Evolutionary conservation across 2,113 vertebrate species (phyloP).

Genomic region (Lycocorax pyrrhopterus): DNA sequence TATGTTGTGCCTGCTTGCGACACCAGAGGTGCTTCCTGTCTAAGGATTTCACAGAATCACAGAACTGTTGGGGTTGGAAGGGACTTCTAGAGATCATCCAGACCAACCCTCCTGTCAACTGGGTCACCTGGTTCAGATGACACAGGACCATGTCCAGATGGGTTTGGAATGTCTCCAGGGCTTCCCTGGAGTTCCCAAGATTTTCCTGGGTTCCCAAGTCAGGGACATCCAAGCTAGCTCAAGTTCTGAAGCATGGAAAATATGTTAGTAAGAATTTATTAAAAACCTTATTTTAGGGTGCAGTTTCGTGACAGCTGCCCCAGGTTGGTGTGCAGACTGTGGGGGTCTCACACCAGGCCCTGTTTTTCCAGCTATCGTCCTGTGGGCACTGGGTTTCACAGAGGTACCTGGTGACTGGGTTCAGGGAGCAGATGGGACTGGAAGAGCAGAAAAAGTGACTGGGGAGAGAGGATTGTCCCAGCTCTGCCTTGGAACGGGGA

Average conservation of each 20-base stretch:
- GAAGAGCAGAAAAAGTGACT: not conserved
- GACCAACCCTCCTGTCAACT: not conserved
- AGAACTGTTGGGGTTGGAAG: not conserved
- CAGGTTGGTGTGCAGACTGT: not conserved
- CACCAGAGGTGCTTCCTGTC: not conserved
- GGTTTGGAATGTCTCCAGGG: not conserved
- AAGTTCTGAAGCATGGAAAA: not conserved
- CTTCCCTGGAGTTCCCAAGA: not conserved
- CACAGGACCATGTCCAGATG: rapidly evolving
- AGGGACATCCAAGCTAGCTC: not conserved
- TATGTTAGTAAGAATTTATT: no score
- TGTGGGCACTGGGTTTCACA: not conserved
- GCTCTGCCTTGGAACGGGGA: rapidly evolving
- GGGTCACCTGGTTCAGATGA: not conserved
- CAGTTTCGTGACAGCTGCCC: not conserved
- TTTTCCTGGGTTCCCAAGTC: not conserved
- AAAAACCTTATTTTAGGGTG: not conserved
- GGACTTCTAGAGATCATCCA: not conserved
- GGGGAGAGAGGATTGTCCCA: not conserved
- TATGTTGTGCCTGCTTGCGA: not conserved
- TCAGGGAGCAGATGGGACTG: not conserved
- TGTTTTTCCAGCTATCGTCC: not conserved
- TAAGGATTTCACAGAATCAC: not conserved
- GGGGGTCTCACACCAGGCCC: rapidly evolving
- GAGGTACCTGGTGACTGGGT: not conserved